Evolutionary conservation across 92 coral and sea anemone genomes (phyloP), one percentile per base, ranked within the genome.

Genomic region (Phymanthus crucifer): DNA sequence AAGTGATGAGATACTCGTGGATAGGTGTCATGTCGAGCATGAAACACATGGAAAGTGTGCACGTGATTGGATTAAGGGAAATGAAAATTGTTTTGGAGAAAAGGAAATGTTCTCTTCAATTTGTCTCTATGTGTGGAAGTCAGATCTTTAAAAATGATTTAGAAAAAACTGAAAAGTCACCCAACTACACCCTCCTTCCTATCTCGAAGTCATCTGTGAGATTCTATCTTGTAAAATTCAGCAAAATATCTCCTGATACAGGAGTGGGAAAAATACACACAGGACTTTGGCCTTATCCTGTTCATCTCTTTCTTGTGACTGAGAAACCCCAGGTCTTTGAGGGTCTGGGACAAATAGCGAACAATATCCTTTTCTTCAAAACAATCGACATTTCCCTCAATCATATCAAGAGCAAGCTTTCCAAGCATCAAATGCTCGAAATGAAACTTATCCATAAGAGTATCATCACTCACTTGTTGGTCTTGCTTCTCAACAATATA

Each of bases 281-380:
- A 61, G 32, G 68, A 61, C 68, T 61, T 61, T 61, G 68, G 68
- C 17, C 68, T 61, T 61, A 61, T 61, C 68, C 29, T 61, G 29
- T 61, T 61, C 17, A 61, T 26, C 32, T 26, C 17, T 27, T 24
- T 61, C 29, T 27, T 61, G 3, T 26, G 32, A 61, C 35, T 61
- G 35, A 61, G 68, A 61, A 61, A 61, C 9, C 68, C 68, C 32
- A 61, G 16, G 34, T 61, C 34, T 26, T 26, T 61, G 16, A 61
- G 34, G 68, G 17, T 0, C 16, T 61, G 68, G 14, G 68, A 26
- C 13, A 11, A 61, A 61, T 61, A 27, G 10, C 12, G 29, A 2
- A 17, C 1, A 61, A 27, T 3, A 3, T 26, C 32, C 17, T 17
- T 5, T 61, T 61, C 68, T 24, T 61, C 68, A 26, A 27, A 27